Base-by-base conservation (phyloP, 2,797 vertebrate genomes). In the Aotus griseimembra region DNA sequence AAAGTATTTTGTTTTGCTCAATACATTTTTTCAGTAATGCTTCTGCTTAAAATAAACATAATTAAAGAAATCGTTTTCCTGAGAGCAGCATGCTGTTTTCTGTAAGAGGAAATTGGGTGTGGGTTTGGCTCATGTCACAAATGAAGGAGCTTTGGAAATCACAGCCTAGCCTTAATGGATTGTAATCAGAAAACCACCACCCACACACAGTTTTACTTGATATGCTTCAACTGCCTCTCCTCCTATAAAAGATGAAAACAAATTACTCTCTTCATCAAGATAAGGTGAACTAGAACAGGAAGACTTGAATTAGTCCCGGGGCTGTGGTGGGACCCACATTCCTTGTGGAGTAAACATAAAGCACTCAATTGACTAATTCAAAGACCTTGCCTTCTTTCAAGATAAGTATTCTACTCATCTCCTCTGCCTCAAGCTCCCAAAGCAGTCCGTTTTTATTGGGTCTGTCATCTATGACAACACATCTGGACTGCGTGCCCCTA, bases 241-340 rank as follows among this genome's bases (percentile, higher is more conserved):
- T 97, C 96, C 79, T 91, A 46, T 46, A 39, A 94, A 98, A 98
- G 97, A 98, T 88, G 97, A 92, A 97, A 98, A 98, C 98, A 98
- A 98, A 99, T 98, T 95, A 96, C 97, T 98, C 80, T 96, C 98
- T 98, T 98, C 98, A 98, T 98, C 96, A 98, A 98, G 98, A 98
- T 98, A 98, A 98, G 98, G 97, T 85, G 98, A 97, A 97, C 93
- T 82, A 95, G 93, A 97, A 95, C 95, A 97, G 97, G 96, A 98
- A 98, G 98, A 76, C 96, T 90, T 95, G 97, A 97, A 96, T 97
- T 86, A 92, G 77, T 88, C 57, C 75, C 75, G 97, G 92, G 98
- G 98, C 90, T 79, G 98, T 20, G 97, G 97, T 93, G 97, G 98
- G 61, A 97, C 70, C 97, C 96, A 98, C 97, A 98, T 98, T 98